phyloP scores from a whole-genome alignment of 2,797 vertebrate genomes.

The Scolopax rusticola region DNA sequence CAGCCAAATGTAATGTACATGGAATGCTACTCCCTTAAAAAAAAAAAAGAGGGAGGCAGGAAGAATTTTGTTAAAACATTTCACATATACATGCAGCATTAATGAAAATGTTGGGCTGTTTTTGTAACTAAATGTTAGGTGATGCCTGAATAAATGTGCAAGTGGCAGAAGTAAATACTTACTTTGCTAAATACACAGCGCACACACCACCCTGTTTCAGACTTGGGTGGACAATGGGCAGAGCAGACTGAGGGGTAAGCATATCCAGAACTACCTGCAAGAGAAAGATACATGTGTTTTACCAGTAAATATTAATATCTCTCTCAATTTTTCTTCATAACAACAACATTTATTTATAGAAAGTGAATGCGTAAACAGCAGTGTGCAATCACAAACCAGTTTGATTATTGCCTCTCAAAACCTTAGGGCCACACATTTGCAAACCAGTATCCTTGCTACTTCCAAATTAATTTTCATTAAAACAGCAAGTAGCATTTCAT shows the following conservation, averaged over 20 bases:
- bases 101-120: neutral
- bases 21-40: neutral
- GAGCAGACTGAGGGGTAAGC: conserved; percentile 86
- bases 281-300: neutral
- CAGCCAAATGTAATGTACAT: neutral
- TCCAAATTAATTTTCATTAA: neutral
- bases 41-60: neutral
- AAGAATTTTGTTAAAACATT: neutral
- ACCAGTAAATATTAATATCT: neutral
- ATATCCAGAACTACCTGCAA: conserved; percentile 89
- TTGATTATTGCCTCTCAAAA: neutral
- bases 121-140: neutral
- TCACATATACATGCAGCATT: neutral
- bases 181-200: conserved; percentile 91
- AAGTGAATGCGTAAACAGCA: neutral
- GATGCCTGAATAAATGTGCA: neutral
- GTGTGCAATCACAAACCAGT: neutral
- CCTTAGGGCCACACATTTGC: neutral
- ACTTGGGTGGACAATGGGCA: conserved; percentile 81
- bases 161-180: conserved; percentile 67
- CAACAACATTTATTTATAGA: neutral
- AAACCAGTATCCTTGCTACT: neutral
- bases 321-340: neutral
- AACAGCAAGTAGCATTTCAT: neutral
- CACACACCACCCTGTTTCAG: conserved; percentile 89